Evolutionary conservation across 2,888 invertebrate species (phyloP).

Genomic region (Heteromurus nitidus): DNA sequence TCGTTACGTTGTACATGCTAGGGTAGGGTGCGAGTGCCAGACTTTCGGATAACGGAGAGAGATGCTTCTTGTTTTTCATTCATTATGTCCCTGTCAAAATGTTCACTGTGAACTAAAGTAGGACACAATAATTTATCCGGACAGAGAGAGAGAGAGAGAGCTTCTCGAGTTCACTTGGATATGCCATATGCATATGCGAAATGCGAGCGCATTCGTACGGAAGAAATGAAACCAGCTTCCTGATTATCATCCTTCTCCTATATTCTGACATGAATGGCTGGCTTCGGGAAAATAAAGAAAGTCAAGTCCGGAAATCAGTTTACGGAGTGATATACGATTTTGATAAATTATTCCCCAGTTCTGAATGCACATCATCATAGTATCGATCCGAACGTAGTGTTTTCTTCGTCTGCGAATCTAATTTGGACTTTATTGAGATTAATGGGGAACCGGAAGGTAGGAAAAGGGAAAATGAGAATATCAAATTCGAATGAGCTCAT

Average conservation of each 20-base stretch:
- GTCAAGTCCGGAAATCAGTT: constrained; percentile 46
- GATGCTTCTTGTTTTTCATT: background rate
- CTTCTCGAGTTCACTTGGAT: no score
- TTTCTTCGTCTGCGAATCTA: constrained; percentile 49
- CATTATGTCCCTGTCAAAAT: background rate
- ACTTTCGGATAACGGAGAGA: background rate
- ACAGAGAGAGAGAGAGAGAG: background rate
- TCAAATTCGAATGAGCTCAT: background rate
- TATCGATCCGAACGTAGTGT: constrained; percentile 48
- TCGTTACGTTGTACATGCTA: no score
- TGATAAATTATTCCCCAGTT: constrained; percentile 40
- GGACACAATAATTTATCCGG: background rate
- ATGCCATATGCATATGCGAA: no score
- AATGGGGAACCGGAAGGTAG: constrained; percentile 55
- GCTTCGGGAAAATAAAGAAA: no score
- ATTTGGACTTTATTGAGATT: constrained; percentile 65
- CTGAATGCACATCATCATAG: constrained; percentile 43
- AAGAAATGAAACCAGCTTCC: constrained; percentile 41
- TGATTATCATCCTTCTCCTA: constrained; percentile 35
- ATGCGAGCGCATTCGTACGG: background rate
- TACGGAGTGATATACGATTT: constrained; percentile 41
- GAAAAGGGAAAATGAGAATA: background rate
- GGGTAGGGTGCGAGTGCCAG: background rate
- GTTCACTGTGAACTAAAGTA: background rate
- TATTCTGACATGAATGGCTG: background rate